Base-by-base conservation (phyloP, 2,797 vertebrate genomes). In the Leptatherina wallacei region DNA sequence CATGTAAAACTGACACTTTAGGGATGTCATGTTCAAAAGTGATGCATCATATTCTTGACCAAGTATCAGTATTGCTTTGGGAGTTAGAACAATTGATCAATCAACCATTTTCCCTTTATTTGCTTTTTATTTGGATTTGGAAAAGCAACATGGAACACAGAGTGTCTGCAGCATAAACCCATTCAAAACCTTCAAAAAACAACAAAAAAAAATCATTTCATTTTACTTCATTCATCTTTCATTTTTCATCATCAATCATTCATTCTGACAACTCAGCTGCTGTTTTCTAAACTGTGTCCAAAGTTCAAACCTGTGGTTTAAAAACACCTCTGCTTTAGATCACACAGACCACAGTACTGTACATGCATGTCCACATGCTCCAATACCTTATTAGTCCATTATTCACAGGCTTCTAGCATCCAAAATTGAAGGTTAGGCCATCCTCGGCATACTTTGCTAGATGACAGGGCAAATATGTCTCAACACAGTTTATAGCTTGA, bases 381-480 rank as follows among this genome's bases (percentile, higher is more conserved):
- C 65, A 81, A 42, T 80, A 76, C 62, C 72, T 88, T 90, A 88
- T 87, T 81, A 88, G 85, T 80, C 69, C 69, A 83, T 89, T 90
- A 91, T 86, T 85, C 86, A 85, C 71, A 68, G 81, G 69, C 83
- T 74, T 71, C 78, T 60, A 77, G 81, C 84, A 80, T 84, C 61
- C 83, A 91, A 93, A 47, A 93, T 92, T 92, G 87, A 87, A 49
- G 91, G 90, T 89, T 93, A 82, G 81, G 67, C 75, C 71, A 29
- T 86, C 65, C 35, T 75, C 64, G 61, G 89, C 87, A 89, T 65
- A 85, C 69, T 77, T 67, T 71, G 73, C 85, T 57, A 87, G 91
- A 93, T 93, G 85, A 93, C 92, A 93, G 90, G 91, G 91, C 36
- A 80, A 91, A 91, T 90, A 90, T 85, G 84, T 90, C 87, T 91